phyloP scores from a whole-genome alignment of 2,888 invertebrate genomes.

The Exephanes ischioxanthus region DNA sequence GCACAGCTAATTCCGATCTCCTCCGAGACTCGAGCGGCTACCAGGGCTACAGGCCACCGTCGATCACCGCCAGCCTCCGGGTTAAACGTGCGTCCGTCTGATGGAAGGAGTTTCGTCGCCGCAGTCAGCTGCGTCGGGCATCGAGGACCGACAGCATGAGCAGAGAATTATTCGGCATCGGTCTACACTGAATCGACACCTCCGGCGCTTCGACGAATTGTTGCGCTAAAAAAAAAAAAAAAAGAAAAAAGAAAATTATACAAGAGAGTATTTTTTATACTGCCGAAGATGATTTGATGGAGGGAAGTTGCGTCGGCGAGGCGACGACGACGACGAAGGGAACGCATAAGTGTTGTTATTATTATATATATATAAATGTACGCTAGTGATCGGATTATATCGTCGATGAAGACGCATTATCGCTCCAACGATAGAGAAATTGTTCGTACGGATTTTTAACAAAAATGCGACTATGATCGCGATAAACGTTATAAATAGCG shows the following conservation, averaged over 20 bases:
- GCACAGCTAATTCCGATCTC: conserved; percentile 87
- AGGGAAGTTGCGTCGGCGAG: background rate
- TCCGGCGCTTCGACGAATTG: background rate
- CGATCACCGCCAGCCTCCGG: conserved; percentile 81
- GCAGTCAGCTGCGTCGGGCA: conserved; percentile 82
- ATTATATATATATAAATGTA: background rate
- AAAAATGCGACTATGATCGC: background rate
- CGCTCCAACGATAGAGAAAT: background rate
- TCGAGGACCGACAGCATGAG: conserved; percentile 81
- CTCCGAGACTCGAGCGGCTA: conserved; percentile 87
- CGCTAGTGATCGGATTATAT: background rate
- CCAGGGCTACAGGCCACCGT: conserved; percentile 83
- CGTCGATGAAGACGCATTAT: background rate
- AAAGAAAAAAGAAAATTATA: background rate
- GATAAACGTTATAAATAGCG: background rate
- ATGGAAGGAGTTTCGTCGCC: conserved; percentile 84
- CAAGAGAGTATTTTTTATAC: conserved; percentile 37
- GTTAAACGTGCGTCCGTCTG: conserved; percentile 84
- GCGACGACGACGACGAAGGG: conserved; percentile 23
- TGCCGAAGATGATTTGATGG: background rate
- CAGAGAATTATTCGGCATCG: conserved; percentile 81
- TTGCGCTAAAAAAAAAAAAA: background rate
- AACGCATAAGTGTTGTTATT: conserved; percentile 1
- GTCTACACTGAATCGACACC: conserved; percentile 7
- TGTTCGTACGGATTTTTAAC: background rate